These are phyloP conservation scores for Chamaetylas fuelleborni DNA, from an alignment of 2,113 vertebrate species.

Conservation along the genomic window DNA sequence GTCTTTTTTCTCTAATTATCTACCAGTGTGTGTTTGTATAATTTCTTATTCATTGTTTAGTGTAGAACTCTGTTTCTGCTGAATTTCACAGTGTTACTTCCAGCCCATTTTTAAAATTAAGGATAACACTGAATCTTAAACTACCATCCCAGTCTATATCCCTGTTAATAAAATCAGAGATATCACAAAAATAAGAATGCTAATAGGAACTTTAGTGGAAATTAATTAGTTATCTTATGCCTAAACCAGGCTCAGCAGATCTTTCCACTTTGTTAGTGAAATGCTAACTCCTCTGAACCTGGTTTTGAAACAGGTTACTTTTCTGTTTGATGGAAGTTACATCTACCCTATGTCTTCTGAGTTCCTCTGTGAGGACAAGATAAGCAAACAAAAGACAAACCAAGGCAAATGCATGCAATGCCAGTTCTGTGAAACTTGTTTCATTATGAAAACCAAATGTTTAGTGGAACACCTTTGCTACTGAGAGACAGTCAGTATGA, in stretches of 20 bases:
- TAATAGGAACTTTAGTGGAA: not conserved
- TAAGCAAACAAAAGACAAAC: not conserved
- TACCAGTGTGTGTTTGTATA: not conserved
- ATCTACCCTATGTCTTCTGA: not conserved
- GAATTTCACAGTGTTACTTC: not conserved
- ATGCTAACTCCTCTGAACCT: not conserved
- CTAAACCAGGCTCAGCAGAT: not conserved
- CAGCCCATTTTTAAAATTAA: not conserved
- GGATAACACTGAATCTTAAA: not conserved
- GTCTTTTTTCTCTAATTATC: not conserved
- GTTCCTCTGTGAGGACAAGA: not conserved
- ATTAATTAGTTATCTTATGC: not conserved
- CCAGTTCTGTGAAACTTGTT: not conserved
- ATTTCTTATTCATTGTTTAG: not conserved
- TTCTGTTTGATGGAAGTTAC: not conserved
- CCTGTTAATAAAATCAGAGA: not conserved
- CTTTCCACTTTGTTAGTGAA: not conserved
- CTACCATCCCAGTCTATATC: not conserved
- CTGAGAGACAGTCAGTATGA: not conserved
- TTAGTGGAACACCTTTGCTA: not conserved
- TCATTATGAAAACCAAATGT: not conserved
- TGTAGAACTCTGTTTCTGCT: not conserved
- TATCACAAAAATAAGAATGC: not conserved
- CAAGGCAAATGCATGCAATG: not conserved
- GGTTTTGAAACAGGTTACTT: not conserved